Percentiles rank a stretch among this genome's conserved stretches.
Evolutionary conservation across 2,888 invertebrate genomes (phyloP).

Genomic region (Tanaodytes sp.): DNA sequence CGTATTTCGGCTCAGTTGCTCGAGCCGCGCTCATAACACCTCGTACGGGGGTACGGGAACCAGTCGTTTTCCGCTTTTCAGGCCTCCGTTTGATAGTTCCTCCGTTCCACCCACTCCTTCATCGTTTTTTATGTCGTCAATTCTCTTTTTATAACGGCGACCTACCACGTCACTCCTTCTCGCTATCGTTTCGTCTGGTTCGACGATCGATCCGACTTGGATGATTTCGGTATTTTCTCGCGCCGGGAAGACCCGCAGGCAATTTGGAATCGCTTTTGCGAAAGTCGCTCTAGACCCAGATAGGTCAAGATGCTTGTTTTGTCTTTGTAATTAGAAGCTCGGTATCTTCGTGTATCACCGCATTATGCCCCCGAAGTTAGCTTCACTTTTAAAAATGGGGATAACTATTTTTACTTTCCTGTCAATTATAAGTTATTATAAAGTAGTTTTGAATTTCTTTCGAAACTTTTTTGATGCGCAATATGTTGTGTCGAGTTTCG

Average conservation of each 20-base stretch:
- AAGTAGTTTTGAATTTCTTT: no score
- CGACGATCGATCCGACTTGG: conserved; percentile 51
- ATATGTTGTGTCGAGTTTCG: no score
- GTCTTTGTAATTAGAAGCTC: conserved; percentile 19
- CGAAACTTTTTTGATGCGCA: no score
- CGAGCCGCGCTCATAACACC: conserved; percentile 32
- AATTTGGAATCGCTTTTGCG: conserved; percentile 49
- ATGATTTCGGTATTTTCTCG: conserved; percentile 50
- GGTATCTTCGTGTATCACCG: not conserved
- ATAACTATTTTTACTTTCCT: not conserved
- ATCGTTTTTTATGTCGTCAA: conserved; percentile 25
- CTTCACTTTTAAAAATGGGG: no score
- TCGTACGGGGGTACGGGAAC: conserved; percentile 27
- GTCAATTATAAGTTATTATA: not conserved
- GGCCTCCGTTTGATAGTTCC: conserved; percentile 37
- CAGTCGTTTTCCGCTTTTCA: conserved; percentile 34
- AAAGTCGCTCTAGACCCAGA: conserved; percentile 35
- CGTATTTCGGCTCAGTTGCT: conserved; percentile 31
- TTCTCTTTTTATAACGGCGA: conserved; percentile 37
- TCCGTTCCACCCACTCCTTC: conserved; percentile 11
- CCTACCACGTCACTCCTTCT: conserved; percentile 41
- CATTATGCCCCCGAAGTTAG: not conserved
- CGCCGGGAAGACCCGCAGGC: conserved; percentile 46
- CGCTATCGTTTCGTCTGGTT: conserved; percentile 50
- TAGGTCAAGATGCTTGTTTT: conserved; percentile 45